These are phyloP conservation scores for Orchesella flavescens DNA, from an alignment of 2,888 invertebrate genomes.

Conservation along the genomic window DNA sequence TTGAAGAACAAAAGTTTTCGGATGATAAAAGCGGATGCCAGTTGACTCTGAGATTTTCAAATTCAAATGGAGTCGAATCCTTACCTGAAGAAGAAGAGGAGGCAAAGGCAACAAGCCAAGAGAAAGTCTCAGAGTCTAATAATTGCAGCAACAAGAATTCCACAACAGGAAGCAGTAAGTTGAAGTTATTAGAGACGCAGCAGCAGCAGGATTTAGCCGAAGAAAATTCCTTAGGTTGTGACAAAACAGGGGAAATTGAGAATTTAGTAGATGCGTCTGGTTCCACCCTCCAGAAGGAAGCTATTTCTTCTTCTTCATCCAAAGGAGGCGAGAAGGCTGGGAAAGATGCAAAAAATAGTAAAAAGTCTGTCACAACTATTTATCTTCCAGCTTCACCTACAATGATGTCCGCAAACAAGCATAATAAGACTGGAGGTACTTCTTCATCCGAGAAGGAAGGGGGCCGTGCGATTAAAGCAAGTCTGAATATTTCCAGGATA, in stretches of 20 bases:
- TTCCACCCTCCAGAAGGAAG: background rate
- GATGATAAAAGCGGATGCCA: conserved; percentile 46
- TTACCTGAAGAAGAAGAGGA: background rate
- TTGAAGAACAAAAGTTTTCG: conserved; percentile 45
- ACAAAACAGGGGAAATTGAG: conserved; percentile 22
- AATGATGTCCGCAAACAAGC: background rate
- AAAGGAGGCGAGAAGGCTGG: background rate
- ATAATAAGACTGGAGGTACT: conserved; percentile 15
- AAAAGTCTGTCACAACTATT: conserved; percentile 32
- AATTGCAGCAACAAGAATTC: background rate
- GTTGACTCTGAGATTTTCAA: conserved; percentile 50
- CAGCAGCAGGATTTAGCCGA: conserved; percentile 41
- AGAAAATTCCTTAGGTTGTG: conserved; percentile 35
- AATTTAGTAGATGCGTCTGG: background rate
- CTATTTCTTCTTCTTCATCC: too few relatives aligned
- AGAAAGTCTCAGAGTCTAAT: background rate
- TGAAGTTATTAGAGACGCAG: conserved; percentile 50
- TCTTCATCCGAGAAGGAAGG: background rate
- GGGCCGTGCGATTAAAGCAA: conserved; percentile 49
- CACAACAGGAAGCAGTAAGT: conserved; percentile 4
- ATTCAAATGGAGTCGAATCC: conserved; percentile 23
- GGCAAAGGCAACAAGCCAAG: background rate
- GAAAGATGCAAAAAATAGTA: background rate
- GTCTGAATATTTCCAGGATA: conserved; percentile 61
- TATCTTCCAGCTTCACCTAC: conserved; percentile 34